Conservation (phyloP, 2,113 vertebrate genomes). For the Seriola aureovittata region DNA sequence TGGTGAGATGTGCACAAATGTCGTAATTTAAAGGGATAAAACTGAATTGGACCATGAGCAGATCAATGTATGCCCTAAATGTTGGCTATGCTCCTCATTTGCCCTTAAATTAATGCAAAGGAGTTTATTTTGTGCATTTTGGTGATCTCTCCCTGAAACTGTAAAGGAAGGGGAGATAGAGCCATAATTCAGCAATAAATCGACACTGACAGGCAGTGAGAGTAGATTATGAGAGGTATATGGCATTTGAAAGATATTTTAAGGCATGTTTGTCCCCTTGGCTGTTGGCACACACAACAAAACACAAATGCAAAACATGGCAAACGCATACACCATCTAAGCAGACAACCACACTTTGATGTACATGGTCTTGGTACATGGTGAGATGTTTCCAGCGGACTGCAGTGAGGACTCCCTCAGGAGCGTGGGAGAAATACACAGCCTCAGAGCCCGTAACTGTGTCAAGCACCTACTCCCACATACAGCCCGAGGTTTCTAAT, state of each 20-base stretch:
- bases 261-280: background rate
- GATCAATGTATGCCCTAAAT: background rate
- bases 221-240: background rate
- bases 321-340: constrained; percentile 19
- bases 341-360: constrained; percentile 34
- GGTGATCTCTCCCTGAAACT: no score
- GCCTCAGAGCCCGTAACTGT: constrained; percentile 59
- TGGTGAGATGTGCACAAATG: background rate
- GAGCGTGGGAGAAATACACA: constrained; percentile 79
- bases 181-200: background rate
- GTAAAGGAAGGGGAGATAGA: background rate
- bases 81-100: background rate
- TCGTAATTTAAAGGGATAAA: background rate
- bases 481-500: constrained; percentile 56
- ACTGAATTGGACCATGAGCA: background rate
- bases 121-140: background rate
- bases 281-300: constrained; percentile 26
- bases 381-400: constrained; percentile 62
- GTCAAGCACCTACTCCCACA: constrained; percentile 78
- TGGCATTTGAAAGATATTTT: constrained; percentile 8
- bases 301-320: background rate
- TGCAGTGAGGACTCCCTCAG: constrained; percentile 52
- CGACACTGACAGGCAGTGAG: background rate
- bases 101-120: background rate
- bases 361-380: no score